A percentile compares a stretch with the other conserved stretches of the same genome.
These are phyloP conservation scores for Indicator maculatus DNA, from an alignment of 2,113 vertebrate genomes.

Conservation along the genomic window DNA sequence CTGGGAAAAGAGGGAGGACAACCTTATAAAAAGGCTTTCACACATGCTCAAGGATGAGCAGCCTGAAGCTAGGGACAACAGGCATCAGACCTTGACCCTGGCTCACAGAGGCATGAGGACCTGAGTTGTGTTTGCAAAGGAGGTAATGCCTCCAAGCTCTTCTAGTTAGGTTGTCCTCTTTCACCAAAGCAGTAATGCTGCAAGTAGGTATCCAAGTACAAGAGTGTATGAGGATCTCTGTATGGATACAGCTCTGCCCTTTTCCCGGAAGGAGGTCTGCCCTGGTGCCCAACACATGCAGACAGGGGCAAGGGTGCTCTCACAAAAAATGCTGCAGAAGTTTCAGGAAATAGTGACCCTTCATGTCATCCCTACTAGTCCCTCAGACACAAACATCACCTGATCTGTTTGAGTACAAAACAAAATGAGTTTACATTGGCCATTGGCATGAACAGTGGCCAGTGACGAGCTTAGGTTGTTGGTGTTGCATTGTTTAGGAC, in stretches of 20 bases:
- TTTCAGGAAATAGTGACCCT: background rate
- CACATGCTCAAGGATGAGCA: background rate
- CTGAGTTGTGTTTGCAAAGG: background rate
- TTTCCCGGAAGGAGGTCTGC: background rate
- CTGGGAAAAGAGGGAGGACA: background rate
- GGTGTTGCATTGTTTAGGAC: fast-evolving
- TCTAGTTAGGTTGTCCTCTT: background rate
- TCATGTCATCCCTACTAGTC: no score
- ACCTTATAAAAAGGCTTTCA: background rate
- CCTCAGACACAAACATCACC: background rate
- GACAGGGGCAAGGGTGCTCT: background rate
- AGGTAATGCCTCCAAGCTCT: fast-evolving
- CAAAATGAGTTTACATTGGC: background rate
- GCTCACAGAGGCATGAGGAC: fast-evolving
- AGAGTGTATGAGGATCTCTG: background rate
- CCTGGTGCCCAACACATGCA: fast-evolving
- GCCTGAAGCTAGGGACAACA: background rate
- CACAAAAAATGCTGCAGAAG: fast-evolving
- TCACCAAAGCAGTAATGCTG: background rate
- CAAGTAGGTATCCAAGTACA: background rate
- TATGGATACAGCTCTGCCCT: background rate
- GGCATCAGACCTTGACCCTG: background rate
- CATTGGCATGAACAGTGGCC: fast-evolving
- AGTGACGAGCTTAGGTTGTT: background rate
- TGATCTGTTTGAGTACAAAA: background rate